Conservation (phyloP, 2,797 vertebrate genomes). For the Pseudotriccus pelzelni region DNA sequence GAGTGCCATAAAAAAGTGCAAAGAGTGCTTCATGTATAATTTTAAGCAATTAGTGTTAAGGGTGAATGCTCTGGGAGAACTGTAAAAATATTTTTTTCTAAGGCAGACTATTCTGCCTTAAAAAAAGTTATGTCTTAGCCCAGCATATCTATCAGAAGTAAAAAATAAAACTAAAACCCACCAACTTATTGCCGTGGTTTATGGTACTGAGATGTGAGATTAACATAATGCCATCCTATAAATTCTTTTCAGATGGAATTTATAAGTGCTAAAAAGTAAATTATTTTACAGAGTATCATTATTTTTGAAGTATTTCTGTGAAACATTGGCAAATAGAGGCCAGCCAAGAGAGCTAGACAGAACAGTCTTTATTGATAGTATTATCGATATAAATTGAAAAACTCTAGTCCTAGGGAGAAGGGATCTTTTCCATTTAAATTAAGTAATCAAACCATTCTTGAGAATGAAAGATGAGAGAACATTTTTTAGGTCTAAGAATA, state of each 20-base stretch:
- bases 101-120: neutral
- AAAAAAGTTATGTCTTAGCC: neutral
- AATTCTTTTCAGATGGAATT: neutral
- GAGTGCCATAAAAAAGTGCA: neutral
- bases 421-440: neutral
- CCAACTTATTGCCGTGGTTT: neutral
- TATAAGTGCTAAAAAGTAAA: neutral
- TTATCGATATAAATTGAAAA: neutral
- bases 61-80: neutral
- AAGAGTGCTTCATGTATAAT: neutral
- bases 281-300: neutral
- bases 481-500: neutral
- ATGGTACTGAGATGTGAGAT: neutral
- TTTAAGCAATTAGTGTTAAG: slow-evolving; percentile 3
- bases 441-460: neutral
- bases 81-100: neutral
- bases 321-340: neutral
- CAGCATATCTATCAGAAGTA: neutral
- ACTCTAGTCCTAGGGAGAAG: neutral
- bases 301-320: neutral
- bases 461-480: neutral
- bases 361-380: neutral
- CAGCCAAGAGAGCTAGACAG: neutral
- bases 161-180: neutral
- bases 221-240: neutral